Conservation (phyloP, 2,113 vertebrate species). For the Nycticryphes semicollaris region DNA sequence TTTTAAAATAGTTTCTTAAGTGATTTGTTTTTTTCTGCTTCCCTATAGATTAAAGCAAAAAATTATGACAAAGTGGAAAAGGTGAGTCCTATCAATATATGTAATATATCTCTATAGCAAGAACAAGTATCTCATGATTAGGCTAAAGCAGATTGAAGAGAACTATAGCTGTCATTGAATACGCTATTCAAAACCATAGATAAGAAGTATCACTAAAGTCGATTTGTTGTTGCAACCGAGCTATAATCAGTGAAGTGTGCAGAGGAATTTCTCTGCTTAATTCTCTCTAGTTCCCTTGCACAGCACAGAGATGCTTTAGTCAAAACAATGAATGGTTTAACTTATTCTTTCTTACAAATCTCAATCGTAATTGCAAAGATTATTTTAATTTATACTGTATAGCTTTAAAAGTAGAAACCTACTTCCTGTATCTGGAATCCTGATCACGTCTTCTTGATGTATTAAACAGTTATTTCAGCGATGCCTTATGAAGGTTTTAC, state of each 20-base stretch:
- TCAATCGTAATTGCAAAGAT: neutral
- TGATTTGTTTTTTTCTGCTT: slow-evolving; percentile 82
- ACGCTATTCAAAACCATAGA: neutral
- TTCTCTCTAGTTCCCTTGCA: neutral
- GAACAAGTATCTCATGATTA: neutral
- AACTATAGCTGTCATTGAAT: neutral
- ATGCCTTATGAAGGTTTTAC: slow-evolving; percentile 99
- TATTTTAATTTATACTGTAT: neutral
- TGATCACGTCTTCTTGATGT: slow-evolving; percentile 67
- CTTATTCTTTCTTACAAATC: neutral
- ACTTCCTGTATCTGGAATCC: neutral
- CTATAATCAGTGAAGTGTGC: neutral
- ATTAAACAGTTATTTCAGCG: slow-evolving; percentile 93
- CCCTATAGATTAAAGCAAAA: slow-evolving; percentile 98
- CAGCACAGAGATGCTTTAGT: neutral
- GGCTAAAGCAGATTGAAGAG: neutral
- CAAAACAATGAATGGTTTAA: neutral
- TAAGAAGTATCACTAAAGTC: neutral
- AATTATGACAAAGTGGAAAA: slow-evolving; percentile 99
- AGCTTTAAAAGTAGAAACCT: slow-evolving; percentile 2
- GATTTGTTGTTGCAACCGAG: neutral
- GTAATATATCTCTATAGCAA: neutral
- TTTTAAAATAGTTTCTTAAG: slow-evolving; percentile 59
- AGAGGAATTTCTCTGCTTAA: neutral
- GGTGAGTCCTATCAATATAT: slow-evolving; percentile 81